Evolutionary conservation across 1,140 invertebrate genomes (phyloP).

Genomic region (Oryctes rhinoceros): DNA sequence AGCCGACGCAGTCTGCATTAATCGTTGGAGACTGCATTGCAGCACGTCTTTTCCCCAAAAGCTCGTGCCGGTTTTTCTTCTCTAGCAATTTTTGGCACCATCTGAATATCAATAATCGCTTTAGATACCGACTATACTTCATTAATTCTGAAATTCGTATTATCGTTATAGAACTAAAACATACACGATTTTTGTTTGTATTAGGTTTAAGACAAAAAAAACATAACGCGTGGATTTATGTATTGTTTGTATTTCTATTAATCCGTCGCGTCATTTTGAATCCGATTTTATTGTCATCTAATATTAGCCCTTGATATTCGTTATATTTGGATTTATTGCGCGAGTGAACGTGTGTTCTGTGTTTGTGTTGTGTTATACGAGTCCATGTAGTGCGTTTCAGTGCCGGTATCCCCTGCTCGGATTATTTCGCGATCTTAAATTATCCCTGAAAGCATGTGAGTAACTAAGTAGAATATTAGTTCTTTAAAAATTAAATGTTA

Average conservation of each 20-base stretch:
- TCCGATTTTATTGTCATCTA: constrained; percentile 12
- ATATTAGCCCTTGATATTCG: not conserved
- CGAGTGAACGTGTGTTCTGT: not conserved
- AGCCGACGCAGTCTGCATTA: constrained; percentile 44
- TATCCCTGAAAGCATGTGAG: too few species aligned
- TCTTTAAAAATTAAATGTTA: too few species aligned
- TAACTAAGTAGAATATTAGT: too few species aligned
- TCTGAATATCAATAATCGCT: not conserved
- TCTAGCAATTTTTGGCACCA: not conserved
- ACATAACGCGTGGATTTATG: too few species aligned
- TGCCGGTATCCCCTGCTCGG: not conserved
- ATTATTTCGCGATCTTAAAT: too few species aligned
- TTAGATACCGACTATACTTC: too few species aligned
- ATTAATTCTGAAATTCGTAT: too few species aligned
- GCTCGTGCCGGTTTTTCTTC: not conserved
- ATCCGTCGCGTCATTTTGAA: not conserved
- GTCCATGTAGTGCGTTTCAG: not conserved
- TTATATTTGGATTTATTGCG: constrained; percentile 37
- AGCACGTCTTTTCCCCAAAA: constrained; percentile 42
- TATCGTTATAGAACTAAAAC: too few species aligned
- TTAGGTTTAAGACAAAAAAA: too few species aligned
- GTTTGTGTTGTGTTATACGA: not conserved
- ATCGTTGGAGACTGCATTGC: constrained; percentile 45
- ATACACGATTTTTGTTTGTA: too few species aligned
- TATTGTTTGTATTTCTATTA: constrained; percentile 14